These are phyloP conservation scores for Chloroceryle inda DNA, from an alignment of 2,797 vertebrate genomes.

Conservation along the genomic window DNA sequence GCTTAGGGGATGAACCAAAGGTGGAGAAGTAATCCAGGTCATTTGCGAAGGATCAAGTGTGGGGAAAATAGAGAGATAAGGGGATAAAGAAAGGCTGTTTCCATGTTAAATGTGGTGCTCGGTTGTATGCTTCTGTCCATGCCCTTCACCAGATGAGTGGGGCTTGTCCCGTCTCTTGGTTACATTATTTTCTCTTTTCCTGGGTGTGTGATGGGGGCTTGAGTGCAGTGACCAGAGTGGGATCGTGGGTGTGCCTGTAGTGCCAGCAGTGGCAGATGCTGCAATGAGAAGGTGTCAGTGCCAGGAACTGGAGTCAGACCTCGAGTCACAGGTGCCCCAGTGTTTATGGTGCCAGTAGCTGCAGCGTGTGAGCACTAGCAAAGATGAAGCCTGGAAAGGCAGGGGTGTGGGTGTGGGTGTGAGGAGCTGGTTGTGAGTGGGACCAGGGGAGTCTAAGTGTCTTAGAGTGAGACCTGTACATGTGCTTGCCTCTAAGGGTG, in stretches of 20 bases:
- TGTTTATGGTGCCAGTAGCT: not conserved
- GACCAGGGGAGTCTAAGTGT: not conserved
- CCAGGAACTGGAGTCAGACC: not conserved
- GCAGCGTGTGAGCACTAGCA: not conserved
- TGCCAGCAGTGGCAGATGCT: not conserved
- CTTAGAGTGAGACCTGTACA: accelerated
- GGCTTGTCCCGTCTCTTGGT: not conserved
- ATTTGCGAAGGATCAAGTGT: not conserved
- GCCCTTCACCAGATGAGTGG: not conserved
- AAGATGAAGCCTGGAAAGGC: not conserved
- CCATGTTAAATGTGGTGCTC: not conserved
- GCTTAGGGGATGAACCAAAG: not conserved
- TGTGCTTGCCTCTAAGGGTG: not conserved
- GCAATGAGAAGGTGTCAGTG: not conserved
- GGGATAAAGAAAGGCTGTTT: not conserved
- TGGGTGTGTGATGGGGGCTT: not conserved
- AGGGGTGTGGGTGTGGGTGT: not conserved
- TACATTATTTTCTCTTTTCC: not conserved
- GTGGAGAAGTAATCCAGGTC: not conserved
- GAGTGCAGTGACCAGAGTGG: not conserved
- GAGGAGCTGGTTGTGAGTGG: not conserved
- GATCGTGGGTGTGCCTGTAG: accelerated
- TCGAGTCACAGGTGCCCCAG: not conserved
- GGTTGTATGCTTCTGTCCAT: not conserved
- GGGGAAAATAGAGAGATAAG: not conserved